Evolutionary conservation across 2,797 vertebrate species (phyloP).

Genomic region (Luscinia luscinia): DNA sequence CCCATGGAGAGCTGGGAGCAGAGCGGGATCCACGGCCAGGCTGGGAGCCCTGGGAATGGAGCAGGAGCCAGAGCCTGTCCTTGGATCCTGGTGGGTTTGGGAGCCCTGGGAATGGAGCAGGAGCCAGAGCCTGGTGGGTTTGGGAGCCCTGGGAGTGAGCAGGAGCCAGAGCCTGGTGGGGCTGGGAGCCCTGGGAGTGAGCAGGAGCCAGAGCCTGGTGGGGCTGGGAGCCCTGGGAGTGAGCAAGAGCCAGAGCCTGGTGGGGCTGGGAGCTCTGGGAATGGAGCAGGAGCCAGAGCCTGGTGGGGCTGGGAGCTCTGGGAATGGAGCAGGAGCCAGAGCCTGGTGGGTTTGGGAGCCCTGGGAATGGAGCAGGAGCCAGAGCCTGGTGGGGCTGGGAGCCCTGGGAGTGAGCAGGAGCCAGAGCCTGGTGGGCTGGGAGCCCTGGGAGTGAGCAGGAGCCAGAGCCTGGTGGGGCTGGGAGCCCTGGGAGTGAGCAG

Average conservation of each 20-base stretch:
- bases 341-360: too few relatives aligned
- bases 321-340: too few relatives aligned
- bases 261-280: fast-evolving
- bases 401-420: neutral
- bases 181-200: neutral
- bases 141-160: fast-evolving
- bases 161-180: neutral
- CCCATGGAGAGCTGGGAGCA: neutral
- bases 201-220: neutral
- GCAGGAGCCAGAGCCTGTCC: too few relatives aligned
- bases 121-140: neutral
- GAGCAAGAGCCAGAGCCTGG: neutral
- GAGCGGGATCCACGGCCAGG: neutral
- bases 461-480: neutral
- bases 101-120: fast-evolving
- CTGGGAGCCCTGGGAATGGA: neutral
- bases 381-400: fast-evolving
- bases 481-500: neutral
- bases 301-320: neutral
- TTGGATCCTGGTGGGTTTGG: too few relatives aligned
- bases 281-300: neutral
- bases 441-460: neutral
- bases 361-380: neutral
- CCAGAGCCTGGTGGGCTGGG: too few relatives aligned
- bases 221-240: neutral